These are phyloP conservation scores for Formicarius rufipectus DNA, from an alignment of 2,113 vertebrate genomes.

Conservation along the genomic window DNA sequence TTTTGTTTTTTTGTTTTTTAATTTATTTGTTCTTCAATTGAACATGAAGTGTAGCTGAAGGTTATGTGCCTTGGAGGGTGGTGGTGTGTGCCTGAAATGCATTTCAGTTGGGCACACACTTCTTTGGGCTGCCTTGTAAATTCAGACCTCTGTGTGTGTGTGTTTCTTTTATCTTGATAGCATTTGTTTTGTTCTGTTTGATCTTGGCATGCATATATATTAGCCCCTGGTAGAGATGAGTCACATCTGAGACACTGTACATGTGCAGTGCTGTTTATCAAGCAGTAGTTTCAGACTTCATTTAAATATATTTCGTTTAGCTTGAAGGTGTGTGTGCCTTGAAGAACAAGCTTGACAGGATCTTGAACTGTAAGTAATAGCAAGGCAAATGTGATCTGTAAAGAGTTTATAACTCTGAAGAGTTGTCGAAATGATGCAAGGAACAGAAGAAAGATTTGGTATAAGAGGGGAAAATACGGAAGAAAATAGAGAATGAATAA, in stretches of 20 bases:
- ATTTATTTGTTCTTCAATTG: not conserved
- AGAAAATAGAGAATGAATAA: not conserved
- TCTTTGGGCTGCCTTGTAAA: not conserved
- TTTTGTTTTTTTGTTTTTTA: not conserved
- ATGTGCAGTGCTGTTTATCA: constrained; percentile 47
- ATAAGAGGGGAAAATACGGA: not conserved
- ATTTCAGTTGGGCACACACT: not conserved
- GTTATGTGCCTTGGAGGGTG: not conserved
- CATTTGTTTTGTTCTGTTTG: constrained; percentile 27
- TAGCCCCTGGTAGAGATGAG: constrained; percentile 36
- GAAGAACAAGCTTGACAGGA: constrained; percentile 52
- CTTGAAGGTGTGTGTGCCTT: constrained; percentile 31
- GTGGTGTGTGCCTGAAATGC: not conserved
- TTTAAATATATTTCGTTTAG: constrained; percentile 58
- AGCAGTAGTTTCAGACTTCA: constrained; percentile 36
- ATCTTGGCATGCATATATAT: constrained; percentile 31
- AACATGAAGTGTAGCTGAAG: constrained; percentile 18
- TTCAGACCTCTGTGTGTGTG: not conserved
- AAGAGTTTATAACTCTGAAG: not conserved
- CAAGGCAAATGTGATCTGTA: not conserved
- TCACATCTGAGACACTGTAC: constrained; percentile 33
- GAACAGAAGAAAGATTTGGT: not conserved
- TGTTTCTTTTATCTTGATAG: not conserved
- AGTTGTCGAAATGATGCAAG: not conserved
- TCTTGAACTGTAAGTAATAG: not conserved